phyloP scores from a whole-genome alignment of 2,113 vertebrate genomes.

The Edolisoma coerulescens region DNA sequence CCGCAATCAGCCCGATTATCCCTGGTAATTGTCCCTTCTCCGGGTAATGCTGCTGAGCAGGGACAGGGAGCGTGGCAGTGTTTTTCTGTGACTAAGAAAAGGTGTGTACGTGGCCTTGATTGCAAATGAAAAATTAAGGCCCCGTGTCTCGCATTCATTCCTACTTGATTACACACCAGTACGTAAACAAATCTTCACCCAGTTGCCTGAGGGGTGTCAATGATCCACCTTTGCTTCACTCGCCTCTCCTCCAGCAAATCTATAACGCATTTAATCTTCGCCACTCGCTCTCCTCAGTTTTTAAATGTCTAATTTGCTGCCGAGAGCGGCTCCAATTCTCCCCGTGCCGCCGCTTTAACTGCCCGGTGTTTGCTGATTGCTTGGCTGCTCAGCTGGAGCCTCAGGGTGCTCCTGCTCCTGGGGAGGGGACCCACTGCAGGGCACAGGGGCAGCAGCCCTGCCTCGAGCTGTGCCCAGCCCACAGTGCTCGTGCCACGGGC shows the following conservation, averaged over 20 bases:
- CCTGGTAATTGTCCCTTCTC: slow-evolving; percentile 47
- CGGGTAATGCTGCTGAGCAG: not conserved
- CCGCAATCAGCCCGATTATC: slow-evolving; percentile 14
- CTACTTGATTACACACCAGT: slow-evolving; percentile 29
- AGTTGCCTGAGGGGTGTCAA: slow-evolving; percentile 44
- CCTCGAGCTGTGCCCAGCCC: not conserved
- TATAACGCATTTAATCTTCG: slow-evolving; percentile 62
- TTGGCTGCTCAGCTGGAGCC: not conserved
- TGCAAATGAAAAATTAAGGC: slow-evolving; percentile 69
- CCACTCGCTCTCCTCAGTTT: slow-evolving; percentile 47
- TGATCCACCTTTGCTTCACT: slow-evolving; percentile 40
- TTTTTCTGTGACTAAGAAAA: slow-evolving; percentile 44
- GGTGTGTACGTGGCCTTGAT: slow-evolving; percentile 57
- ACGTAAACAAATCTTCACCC: not conserved
- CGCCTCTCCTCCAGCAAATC: slow-evolving; percentile 59
- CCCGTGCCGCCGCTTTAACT: not conserved
- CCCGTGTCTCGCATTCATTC: not conserved
- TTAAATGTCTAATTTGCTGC: slow-evolving; percentile 68
- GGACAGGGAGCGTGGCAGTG: not conserved
- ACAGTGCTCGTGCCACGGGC: accelerated
- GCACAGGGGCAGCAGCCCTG: not conserved
- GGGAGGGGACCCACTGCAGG: not conserved
- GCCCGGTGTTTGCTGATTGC: not conserved
- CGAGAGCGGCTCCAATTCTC: not conserved
- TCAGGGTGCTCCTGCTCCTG: accelerated